phyloP scores from a whole-genome alignment of 1,140 invertebrate genomes.

The Drosophila kohkoa region DNA sequence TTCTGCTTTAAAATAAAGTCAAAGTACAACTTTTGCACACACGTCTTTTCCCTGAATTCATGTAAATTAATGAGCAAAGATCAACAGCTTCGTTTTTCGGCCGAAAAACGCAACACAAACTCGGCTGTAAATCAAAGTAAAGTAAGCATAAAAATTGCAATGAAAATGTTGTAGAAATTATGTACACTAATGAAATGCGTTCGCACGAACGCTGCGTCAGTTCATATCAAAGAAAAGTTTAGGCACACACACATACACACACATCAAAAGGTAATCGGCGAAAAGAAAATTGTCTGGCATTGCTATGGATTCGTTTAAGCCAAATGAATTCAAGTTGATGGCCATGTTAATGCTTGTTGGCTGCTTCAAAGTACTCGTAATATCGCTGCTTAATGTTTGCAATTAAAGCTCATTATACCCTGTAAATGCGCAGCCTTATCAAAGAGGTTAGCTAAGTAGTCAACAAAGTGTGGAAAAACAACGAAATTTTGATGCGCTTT shows the following conservation, averaged over 20 bases:
- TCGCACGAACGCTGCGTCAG: background rate
- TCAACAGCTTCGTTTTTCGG: background rate
- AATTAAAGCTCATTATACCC: constrained; percentile 32
- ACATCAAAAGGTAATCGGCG: background rate
- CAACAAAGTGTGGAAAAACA: background rate
- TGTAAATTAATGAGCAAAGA: background rate
- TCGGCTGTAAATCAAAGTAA: constrained; percentile 1
- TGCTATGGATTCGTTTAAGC: constrained; percentile 23
- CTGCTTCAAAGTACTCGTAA: constrained; percentile 21
- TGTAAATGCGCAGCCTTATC: background rate
- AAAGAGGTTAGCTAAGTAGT: no score
- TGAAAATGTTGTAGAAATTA: constrained; percentile 10
- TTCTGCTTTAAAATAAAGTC: constrained; percentile 2
- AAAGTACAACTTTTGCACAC: background rate
- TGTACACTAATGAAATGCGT: constrained; percentile 3
- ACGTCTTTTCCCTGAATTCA: no score
- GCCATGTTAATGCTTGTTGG: constrained; percentile 10
- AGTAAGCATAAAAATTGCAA: constrained; percentile 15
- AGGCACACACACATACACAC: background rate
- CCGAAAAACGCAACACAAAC: background rate
- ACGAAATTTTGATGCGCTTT: background rate
- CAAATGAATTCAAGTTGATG: constrained; percentile 29
- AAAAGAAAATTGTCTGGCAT: background rate
- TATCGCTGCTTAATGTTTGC: constrained; percentile 21
- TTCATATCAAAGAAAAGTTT: constrained; percentile 9